Evolutionary conservation across 2,888 invertebrate genomes (phyloP).

Genomic region (Drosophila lacicola): DNA sequence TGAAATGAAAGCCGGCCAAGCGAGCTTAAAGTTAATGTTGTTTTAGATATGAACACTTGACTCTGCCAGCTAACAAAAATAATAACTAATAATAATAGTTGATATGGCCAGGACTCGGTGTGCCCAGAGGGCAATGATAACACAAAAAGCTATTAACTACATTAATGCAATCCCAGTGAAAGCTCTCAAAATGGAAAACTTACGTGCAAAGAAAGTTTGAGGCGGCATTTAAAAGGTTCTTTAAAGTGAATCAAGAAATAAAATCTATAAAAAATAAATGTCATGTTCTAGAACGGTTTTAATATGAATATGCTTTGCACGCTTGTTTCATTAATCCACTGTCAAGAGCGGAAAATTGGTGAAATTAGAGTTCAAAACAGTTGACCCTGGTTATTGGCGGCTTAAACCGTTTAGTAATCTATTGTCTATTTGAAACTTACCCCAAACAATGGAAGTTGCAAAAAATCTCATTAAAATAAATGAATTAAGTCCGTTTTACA

Average conservation of each 20-base stretch:
- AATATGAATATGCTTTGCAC: too few relatives aligned
- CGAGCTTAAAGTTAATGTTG: slow-evolving; percentile 53
- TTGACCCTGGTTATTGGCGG: too few relatives aligned
- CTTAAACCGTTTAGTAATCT: too few relatives aligned
- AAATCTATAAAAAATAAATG: not conserved
- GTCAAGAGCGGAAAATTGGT: too few relatives aligned
- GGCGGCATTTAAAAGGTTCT: not conserved
- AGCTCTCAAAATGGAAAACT: not conserved
- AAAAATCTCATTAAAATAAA: not conserved
- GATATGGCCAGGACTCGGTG: slow-evolving; percentile 35
- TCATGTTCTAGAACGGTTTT: too few relatives aligned
- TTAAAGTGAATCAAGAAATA: not conserved
- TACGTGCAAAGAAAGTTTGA: not conserved
- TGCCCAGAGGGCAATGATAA: slow-evolving; percentile 25
- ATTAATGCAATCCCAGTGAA: slow-evolving; percentile 14
- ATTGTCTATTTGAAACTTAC: slow-evolving; percentile 19
- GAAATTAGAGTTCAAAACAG: too few relatives aligned
- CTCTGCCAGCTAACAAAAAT: not conserved
- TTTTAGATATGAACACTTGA: slow-evolving; percentile 26
- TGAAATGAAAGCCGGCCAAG: slow-evolving; percentile 51
- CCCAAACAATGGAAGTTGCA: slow-evolving; percentile 3
- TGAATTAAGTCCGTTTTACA: slow-evolving; percentile 17
- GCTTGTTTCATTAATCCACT: too few relatives aligned
- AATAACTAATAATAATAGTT: slow-evolving; percentile 15
- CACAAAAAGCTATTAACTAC: slow-evolving; percentile 17